Evolutionary conservation across 2,888 invertebrate species (phyloP).

Genomic region (Phrixothrix hirtus): DNA sequence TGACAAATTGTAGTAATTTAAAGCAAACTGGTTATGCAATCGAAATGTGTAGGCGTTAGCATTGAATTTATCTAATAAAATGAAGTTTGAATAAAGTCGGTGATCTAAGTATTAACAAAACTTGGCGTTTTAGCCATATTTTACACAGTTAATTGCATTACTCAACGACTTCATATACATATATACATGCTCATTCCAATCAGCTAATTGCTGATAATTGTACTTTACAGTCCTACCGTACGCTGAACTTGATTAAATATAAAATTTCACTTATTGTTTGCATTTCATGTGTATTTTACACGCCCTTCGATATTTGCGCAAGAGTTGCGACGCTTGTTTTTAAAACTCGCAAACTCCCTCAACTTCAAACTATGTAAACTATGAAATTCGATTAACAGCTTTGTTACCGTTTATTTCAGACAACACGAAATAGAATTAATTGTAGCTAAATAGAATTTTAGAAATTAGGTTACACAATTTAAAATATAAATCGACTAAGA

Average conservation of each 20-base stretch:
- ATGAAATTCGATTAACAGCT: conserved; percentile 14
- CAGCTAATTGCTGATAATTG: conserved; percentile 52
- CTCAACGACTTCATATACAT: conserved; percentile 36
- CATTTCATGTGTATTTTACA: conserved; percentile 39
- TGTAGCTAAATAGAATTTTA: background rate
- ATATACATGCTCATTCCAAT: conserved; percentile 47
- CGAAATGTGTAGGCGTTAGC: conserved; percentile 33
- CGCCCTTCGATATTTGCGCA: conserved; percentile 36
- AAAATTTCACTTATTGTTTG: conserved; percentile 49
- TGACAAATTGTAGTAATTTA: conserved; percentile 35
- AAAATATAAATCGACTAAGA: too few relatives aligned
- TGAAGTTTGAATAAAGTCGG: conserved; percentile 26
- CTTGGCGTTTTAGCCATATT: conserved; percentile 41
- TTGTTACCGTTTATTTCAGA: conserved; percentile 1
- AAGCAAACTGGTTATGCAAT: conserved; percentile 33
- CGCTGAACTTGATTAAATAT: conserved; percentile 47
- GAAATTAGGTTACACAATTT: too few relatives aligned
- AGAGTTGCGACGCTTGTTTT: conserved; percentile 31
- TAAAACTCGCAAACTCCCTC: conserved; percentile 21
- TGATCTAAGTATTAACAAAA: conserved; percentile 34
- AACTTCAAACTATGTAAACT: conserved; percentile 11
- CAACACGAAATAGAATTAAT: background rate
- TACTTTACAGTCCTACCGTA: conserved; percentile 43
- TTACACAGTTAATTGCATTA: conserved; percentile 49
- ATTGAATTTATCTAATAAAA: conserved; percentile 34